Conservation (phyloP, 2,113 vertebrate species). For the Anser cygnoides region DNA sequence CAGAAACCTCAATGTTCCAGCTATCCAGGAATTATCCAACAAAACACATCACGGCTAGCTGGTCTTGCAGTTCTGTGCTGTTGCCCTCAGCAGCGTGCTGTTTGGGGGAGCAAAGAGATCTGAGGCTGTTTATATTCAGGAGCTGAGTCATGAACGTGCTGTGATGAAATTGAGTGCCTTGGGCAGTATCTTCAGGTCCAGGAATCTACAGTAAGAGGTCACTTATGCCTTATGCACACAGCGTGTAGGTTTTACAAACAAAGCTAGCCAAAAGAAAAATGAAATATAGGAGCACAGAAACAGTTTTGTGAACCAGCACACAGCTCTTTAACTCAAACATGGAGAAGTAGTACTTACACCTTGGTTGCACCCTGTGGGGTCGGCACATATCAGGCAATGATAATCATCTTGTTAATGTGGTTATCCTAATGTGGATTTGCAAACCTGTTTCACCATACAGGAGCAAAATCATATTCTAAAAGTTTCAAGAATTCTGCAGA, state of each 20-base stretch:
- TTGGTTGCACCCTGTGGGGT: background rate
- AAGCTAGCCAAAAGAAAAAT: background rate
- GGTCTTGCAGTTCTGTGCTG: background rate
- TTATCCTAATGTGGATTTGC: background rate
- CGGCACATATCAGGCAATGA: background rate
- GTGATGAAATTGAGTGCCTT: background rate
- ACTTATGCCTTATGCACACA: background rate
- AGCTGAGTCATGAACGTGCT: background rate
- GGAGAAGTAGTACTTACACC: background rate
- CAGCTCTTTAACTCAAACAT: background rate
- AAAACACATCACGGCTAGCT: background rate
- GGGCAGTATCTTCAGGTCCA: fast-evolving
- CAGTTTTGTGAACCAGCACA: background rate
- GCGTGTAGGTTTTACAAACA: background rate
- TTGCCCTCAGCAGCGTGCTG: background rate
- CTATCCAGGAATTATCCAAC: background rate
- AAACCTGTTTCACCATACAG: background rate
- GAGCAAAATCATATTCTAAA: background rate
- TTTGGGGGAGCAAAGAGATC: background rate
- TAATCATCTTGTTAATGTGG: background rate
- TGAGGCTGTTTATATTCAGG: background rate
- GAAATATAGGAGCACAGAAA: background rate
- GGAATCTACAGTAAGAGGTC: background rate
- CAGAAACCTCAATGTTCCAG: background rate
- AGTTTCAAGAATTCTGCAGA: background rate